These are phyloP conservation scores for Penaeus vannamei DNA, from an alignment of 1,140 invertebrate genomes.

Conservation along the genomic window DNA sequence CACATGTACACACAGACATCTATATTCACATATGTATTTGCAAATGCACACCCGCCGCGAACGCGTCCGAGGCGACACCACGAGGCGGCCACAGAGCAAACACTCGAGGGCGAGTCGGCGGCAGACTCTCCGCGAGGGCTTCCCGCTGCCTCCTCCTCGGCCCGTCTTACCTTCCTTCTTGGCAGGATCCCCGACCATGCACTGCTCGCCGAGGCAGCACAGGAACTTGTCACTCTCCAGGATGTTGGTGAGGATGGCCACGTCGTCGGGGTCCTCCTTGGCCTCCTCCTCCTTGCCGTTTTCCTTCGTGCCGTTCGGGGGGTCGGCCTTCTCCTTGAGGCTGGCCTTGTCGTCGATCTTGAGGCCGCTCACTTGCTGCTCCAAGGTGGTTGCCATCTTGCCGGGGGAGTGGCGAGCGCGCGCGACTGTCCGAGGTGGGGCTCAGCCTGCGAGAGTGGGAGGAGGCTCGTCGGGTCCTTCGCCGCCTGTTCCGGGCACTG, in stretches of 20 bases:
- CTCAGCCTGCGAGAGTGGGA: no score
- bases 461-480: no score
- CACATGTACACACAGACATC: background rate
- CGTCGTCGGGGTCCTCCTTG: constrained; percentile 32
- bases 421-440: no score
- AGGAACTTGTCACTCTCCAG: constrained; percentile 78
- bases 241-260: constrained; percentile 50
- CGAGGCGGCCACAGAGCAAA: background rate
- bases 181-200: constrained; percentile 80
- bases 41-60: no score
- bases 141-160: background rate
- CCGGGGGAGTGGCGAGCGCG: no score
- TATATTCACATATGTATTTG: no score
- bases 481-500: no score
- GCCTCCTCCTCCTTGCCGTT: background rate
- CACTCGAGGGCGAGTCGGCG: background rate
- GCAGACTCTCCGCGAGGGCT: background rate
- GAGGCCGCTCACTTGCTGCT: constrained; percentile 37
- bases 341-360: constrained; percentile 28
- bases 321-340: constrained; percentile 17
- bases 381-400: constrained; percentile 37
- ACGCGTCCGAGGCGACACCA: background rate
- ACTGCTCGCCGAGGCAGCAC: constrained; percentile 82
- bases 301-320: background rate
- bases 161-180: constrained; percentile 40